These are phyloP conservation scores for Stomorhina lunata DNA, from an alignment of 2,888 invertebrate genomes.

Conservation along the genomic window DNA sequence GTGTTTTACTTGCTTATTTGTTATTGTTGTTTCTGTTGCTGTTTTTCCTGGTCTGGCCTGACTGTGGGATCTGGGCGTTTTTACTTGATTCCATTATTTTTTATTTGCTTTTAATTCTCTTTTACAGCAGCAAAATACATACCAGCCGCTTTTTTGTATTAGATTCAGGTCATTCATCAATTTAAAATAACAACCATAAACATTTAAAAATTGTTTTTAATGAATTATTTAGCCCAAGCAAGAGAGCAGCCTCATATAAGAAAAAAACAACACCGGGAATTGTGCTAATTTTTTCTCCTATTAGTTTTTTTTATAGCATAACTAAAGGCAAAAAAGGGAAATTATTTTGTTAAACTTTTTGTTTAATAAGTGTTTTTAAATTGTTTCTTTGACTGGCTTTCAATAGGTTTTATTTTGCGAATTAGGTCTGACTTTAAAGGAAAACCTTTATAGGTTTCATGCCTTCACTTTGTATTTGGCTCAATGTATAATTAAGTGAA, in stretches of 20 bases:
- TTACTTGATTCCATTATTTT: slow-evolving; percentile 4
- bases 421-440: background rate
- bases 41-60: slow-evolving; percentile 20
- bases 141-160: slow-evolving; percentile 33
- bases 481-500: slow-evolving; percentile 44
- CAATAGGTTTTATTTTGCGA: background rate
- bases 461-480: background rate
- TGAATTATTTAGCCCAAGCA: slow-evolving; percentile 30
- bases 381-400: slow-evolving; percentile 7
- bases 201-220: slow-evolving; percentile 36
- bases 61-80: background rate
- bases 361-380: background rate
- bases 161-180: slow-evolving; percentile 60
- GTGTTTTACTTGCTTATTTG: slow-evolving; percentile 25
- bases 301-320: background rate
- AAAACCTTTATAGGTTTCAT: background rate
- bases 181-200: slow-evolving; percentile 51
- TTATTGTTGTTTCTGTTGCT: slow-evolving; percentile 10
- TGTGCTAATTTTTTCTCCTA: slow-evolving; percentile 30
- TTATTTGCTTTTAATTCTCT: background rate
- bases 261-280: slow-evolving; percentile 23
- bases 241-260: background rate
- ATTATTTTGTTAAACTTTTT: slow-evolving; percentile 1
- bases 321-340: background rate
- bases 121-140: background rate